phyloP scores from a whole-genome alignment of 2,888 invertebrate species.

The Girardia tigrina region DNA sequence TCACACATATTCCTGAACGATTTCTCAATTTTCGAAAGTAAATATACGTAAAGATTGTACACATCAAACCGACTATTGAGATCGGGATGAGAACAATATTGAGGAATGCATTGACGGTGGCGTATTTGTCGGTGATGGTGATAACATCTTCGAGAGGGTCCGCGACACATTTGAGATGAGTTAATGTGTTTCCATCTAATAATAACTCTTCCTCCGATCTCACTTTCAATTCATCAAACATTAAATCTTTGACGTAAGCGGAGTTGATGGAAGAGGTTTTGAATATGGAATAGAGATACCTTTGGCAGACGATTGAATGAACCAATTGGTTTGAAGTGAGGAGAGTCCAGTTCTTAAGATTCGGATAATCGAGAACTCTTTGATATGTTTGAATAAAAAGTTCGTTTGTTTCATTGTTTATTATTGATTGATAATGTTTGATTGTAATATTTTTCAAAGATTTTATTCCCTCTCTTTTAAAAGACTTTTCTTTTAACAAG shows the following conservation, averaged over 20 bases:
- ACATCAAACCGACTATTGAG: background rate
- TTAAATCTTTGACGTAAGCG: background rate
- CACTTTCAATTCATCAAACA: background rate
- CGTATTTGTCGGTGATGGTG: background rate
- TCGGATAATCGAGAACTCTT: background rate
- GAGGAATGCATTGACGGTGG: background rate
- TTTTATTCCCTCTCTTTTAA: background rate
- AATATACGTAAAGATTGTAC: background rate
- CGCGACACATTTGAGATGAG: background rate
- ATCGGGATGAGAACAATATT: constrained; percentile 3
- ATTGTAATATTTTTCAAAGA: background rate
- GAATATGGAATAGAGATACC: background rate
- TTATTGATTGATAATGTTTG: background rate
- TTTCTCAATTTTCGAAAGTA: background rate
- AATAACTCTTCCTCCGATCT: background rate
- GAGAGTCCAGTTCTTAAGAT: background rate
- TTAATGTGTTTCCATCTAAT: background rate
- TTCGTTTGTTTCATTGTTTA: background rate
- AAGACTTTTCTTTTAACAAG: background rate
- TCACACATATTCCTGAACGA: constrained; percentile 13
- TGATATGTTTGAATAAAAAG: background rate
- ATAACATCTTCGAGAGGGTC: background rate
- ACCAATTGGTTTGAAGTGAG: background rate
- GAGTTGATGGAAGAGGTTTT: background rate
- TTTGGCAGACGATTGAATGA: background rate